Base-by-base conservation (phyloP, 2,888 invertebrate species). In the Sphinx pinastri region DNA sequence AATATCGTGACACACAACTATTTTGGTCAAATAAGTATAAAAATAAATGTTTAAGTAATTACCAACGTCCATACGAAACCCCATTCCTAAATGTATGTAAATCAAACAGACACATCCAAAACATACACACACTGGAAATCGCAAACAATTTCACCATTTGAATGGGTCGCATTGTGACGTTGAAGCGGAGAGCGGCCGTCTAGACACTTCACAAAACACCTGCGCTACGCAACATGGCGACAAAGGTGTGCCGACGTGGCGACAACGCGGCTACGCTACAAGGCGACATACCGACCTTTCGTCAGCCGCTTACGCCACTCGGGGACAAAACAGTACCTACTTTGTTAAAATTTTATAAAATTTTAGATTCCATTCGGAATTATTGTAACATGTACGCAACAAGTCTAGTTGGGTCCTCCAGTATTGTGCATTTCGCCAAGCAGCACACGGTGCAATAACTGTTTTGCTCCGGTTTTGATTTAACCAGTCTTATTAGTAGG, bases 121-220 rank as follows among this genome's bases (percentile, higher is more conserved):
- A 19, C 55, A 55, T 19, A 55, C 10, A 55, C 19, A 55, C 16
- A 55, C 55, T 19, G 11, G 19, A 55, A 55, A 55, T 19, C 12
- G 55, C 55, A 55, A 55, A 55, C 55, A 55, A 55, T 55, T 55
- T 55, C 55, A 55, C 19, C 55, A 19, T 25, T 55, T 55, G 55
- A 55, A 55, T 55, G 19, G 16, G 55, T 19, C 19, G 0, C 19
- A 55, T 19, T 55, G 55, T 19, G 19, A 54, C 19, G n/a, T 52
- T 55, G 54, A 55, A 16, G 54, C n/a, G 11, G 38, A 19, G n/a
- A 3, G 55, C 16, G 55, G 55, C 10, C 55, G 55, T 55, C 55
- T 55, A 55, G 55, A 55, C 55, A 55, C 19, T 55, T 55, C 55
- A 55, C 55, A 19, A 55, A 55, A 55, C 55, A 55, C 55, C 19